Evolutionary conservation across 1,140 invertebrate genomes (phyloP), one percentile per base, ranked within the genome.

Genomic region (Pantala flavescens): DNA sequence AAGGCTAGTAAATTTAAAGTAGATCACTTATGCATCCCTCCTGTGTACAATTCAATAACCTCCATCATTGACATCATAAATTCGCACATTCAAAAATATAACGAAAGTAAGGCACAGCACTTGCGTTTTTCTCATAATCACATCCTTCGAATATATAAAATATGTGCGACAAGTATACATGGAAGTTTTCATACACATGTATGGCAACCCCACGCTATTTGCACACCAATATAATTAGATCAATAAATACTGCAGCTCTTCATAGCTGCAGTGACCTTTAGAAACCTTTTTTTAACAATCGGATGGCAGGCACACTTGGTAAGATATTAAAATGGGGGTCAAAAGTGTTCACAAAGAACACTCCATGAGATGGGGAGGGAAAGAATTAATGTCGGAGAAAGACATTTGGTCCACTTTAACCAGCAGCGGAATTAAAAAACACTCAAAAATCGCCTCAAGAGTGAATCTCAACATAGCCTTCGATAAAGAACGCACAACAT

Each of bases 91-190:
- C 49, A 63, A 63, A 63, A 63, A 63, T 63, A 63, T 63, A 63
- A 63, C 49, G 16, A 63, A 63, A 63, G 49, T 63, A 63, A 63
- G 49, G 49, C 49, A 63, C 49, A 63, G 49, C 49, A 63, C 49
- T 63, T 63, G 49, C 49, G 49, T 63, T 63, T 63, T 63, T 63
- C 49, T 63, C 49, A 63, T 63, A 3, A 63, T 12, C 49, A 63
- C 49, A 63, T 12, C n/a, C 49, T 63, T 63, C 9, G 28, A 63
- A 63, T 63, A 12, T 63, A 16, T 63, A 63, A 36, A 36, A 36
- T 36, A 36, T 36, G 28, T 36, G 28, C 28, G 28, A 36, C 28
- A 9, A 36, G 28, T 36, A 36, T 36, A 9, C 28, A 36, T 36
- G 28, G 9, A 36, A 36, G 9, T 5, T 5, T 36, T 36, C 9